phyloP scores from a whole-genome alignment of 2,888 invertebrate genomes.

The Alcis repandata region DNA sequence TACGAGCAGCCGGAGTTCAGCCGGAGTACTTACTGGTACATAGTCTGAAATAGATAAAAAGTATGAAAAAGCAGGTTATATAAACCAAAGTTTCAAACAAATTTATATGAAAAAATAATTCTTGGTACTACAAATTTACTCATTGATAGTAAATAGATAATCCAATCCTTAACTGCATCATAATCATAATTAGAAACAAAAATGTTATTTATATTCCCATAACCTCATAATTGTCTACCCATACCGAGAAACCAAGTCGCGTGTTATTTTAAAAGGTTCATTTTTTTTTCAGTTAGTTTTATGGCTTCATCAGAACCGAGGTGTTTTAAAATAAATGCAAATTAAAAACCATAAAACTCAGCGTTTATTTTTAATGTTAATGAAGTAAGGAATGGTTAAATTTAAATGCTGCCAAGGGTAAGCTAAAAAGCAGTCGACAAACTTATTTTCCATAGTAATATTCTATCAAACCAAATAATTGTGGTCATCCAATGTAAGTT shows the following conservation, averaged over 20 bases:
- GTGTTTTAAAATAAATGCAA: constrained; percentile 51
- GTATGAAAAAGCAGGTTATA: too few species aligned
- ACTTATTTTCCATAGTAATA: not conserved
- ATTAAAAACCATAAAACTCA: constrained; percentile 51
- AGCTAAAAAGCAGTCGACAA: constrained; percentile 1
- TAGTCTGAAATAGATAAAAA: too few species aligned
- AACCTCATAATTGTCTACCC: constrained; percentile 24
- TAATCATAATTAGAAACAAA: too few species aligned
- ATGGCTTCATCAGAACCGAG: constrained; percentile 50
- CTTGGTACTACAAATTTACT: too few species aligned
- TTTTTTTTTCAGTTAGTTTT: constrained; percentile 38
- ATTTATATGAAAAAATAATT: too few species aligned
- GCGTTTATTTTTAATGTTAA: constrained; percentile 49
- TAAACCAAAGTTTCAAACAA: too few species aligned
- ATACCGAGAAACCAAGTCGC: constrained; percentile 41
- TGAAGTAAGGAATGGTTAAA: constrained; percentile 47
- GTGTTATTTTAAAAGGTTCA: constrained; percentile 34
- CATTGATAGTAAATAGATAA: too few species aligned
- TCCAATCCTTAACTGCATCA: too few species aligned
- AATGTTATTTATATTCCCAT: constrained; percentile 2
- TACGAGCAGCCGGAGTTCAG: too few species aligned
- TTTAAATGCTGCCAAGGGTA: constrained; percentile 33
- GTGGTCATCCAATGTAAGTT: not conserved
- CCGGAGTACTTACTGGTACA: too few species aligned
- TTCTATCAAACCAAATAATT: not conserved